Percentiles rank a stretch among this genome's conserved stretches.
Evolutionary conservation across 1,140 invertebrate species (phyloP).

Genomic region (Leptinotarsa lineolata): DNA sequence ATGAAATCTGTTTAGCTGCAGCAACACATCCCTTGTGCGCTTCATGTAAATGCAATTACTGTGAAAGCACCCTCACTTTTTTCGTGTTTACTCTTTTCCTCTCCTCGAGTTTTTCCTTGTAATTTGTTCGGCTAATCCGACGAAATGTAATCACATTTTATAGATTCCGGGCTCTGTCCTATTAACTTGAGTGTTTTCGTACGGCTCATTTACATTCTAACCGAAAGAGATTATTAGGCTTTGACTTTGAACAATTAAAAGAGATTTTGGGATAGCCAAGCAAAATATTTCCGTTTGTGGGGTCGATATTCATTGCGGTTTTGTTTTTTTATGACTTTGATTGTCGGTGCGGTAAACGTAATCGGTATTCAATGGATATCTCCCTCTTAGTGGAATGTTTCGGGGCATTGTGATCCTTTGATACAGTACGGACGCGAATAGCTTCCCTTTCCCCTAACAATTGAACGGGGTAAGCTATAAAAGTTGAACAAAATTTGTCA

Average conservation of each 20-base stretch:
- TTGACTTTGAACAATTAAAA: slow-evolving; percentile 7
- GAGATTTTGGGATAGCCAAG: neutral
- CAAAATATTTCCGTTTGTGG: neutral
- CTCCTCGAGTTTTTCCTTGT: slow-evolving; percentile 1
- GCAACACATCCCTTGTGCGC: neutral
- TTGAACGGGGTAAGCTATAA: too few relatives aligned
- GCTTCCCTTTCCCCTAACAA: too few relatives aligned
- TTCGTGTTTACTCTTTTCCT: slow-evolving; percentile 1
- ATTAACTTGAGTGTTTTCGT: slow-evolving; percentile 14
- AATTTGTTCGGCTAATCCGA: slow-evolving; percentile 16
- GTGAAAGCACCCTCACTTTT: neutral
- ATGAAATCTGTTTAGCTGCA: neutral
- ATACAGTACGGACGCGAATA: too few relatives aligned
- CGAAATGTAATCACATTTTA: slow-evolving; percentile 13
- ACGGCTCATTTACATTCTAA: slow-evolving; percentile 10
- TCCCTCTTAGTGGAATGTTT: too few relatives aligned
- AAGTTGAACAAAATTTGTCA: too few relatives aligned
- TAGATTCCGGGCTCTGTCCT: slow-evolving; percentile 12
- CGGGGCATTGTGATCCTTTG: too few relatives aligned
- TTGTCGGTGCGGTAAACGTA: too few relatives aligned
- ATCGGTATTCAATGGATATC: too few relatives aligned
- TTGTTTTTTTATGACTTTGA: too few relatives aligned
- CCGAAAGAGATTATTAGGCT: neutral
- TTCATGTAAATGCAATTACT: slow-evolving; percentile 6
- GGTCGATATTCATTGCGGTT: too few relatives aligned